Conservation (phyloP, 2,888 invertebrate genomes). For the Leptopilina syphax region DNA sequence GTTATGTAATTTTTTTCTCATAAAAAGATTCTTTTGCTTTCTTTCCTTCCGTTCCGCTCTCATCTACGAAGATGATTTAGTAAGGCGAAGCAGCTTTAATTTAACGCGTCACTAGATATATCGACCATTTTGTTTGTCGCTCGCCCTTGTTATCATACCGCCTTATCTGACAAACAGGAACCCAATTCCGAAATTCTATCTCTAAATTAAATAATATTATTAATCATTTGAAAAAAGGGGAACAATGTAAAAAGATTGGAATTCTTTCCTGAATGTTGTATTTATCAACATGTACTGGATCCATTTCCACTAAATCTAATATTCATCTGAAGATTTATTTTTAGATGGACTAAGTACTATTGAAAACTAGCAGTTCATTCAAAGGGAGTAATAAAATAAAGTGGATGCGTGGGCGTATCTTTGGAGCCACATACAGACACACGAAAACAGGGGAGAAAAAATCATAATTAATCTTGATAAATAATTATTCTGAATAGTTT, state of each 20-base stretch:
- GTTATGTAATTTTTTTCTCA: not conserved
- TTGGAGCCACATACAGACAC: too few relatives aligned
- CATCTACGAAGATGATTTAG: slow-evolving; percentile 7
- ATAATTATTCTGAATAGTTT: too few relatives aligned
- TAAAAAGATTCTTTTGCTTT: not conserved
- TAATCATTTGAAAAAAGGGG: not conserved
- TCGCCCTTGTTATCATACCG: not conserved
- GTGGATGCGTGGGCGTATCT: too few relatives aligned
- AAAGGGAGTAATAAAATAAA: not conserved
- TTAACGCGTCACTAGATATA: slow-evolving; percentile 19
- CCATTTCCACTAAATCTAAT: too few relatives aligned
- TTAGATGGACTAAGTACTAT: too few relatives aligned
- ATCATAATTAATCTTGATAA: too few relatives aligned
- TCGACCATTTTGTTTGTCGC: not conserved
- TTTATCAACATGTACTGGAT: too few relatives aligned
- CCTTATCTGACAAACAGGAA: not conserved
- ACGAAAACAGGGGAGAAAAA: too few relatives aligned
- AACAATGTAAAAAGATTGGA: not conserved
- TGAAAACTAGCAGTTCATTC: too few relatives aligned
- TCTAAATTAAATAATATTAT: not conserved
- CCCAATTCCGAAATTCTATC: not conserved
- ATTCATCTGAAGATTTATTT: too few relatives aligned
- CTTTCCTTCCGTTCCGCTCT: not conserved
- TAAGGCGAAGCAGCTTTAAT: slow-evolving; percentile 7
- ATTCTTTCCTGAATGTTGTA: too few relatives aligned